Evolutionary conservation across 2,797 vertebrate genomes (phyloP).

Genomic region (Propithecus deckenii): DNA sequence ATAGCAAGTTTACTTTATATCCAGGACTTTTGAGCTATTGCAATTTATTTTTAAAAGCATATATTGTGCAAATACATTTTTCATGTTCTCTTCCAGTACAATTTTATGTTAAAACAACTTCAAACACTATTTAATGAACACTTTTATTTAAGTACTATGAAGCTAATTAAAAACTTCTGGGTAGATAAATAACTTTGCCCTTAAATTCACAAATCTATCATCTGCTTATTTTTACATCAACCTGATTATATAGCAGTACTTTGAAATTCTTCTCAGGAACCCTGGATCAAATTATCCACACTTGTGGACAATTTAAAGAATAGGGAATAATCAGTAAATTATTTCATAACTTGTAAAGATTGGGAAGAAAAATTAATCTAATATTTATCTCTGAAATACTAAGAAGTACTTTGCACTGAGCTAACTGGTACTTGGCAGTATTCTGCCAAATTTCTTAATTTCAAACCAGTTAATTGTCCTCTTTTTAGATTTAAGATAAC

Average conservation of each 20-base stretch:
- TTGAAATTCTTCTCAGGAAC: neutral
- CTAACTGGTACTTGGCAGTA: neutral
- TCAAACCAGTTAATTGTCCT: constrained; percentile 63
- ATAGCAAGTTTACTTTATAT: constrained; percentile 22
- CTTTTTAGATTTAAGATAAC: constrained; percentile 67
- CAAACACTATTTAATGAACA: neutral
- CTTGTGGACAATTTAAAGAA: constrained; percentile 19
- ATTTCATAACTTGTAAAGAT: constrained; percentile 20
- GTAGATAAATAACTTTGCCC: neutral
- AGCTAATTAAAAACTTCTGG: constrained; percentile 1
- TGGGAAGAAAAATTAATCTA: neutral
- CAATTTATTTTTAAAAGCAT: neutral
- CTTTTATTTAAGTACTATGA: neutral
- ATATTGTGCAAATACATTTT: neutral
- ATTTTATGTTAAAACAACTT: constrained; percentile 29
- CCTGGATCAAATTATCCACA: neutral
- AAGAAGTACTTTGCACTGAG: neutral
- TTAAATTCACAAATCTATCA: neutral
- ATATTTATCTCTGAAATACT: neutral
- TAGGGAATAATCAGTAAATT: neutral
- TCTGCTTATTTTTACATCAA: constrained; percentile 7
- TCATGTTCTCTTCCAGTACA: neutral
- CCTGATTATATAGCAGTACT: neutral
- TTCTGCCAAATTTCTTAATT: constrained; percentile 43
- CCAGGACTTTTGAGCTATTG: neutral